A percentile compares a stretch with the other conserved stretches of the same genome.
Conservation (phyloP, 2,888 invertebrate species). For the Campoplex capitator region DNA sequence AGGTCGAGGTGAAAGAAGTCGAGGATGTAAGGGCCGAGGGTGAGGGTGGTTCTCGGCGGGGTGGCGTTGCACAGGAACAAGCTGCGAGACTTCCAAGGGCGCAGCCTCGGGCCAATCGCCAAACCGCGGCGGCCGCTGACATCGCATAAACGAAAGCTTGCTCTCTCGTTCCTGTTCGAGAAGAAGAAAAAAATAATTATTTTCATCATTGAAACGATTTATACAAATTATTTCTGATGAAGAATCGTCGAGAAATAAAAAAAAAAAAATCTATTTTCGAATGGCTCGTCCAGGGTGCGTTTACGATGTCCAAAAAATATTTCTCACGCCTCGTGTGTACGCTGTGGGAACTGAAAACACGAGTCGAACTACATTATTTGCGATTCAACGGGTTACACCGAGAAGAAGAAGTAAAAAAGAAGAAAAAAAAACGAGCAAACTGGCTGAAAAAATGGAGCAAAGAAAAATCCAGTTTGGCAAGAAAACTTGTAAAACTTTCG, state of each 20-base stretch:
- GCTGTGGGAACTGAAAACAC: background rate
- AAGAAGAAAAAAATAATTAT: conserved; percentile 7
- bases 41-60: conserved; percentile 87
- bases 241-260: background rate
- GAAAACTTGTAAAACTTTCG: conserved; percentile 66
- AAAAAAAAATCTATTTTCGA: background rate
- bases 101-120: conserved; percentile 92
- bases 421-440: background rate
- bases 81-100: conserved; percentile 90
- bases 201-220: background rate
- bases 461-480: conserved; percentile 40
- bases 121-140: conserved; percentile 92
- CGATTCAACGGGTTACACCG: background rate
- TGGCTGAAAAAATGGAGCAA: background rate
- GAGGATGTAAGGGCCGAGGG: conserved; percentile 82
- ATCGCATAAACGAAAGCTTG: conserved; percentile 94
- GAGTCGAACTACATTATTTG: background rate
- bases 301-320: background rate
- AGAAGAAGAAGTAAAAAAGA: too few relatives aligned
- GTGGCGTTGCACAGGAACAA: conserved; percentile 92
- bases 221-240: background rate
- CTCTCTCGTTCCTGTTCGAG: conserved; percentile 90
- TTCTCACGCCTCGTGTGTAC: background rate
- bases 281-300: background rate
- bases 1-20: conserved; percentile 77